Evolutionary conservation across 1,140 invertebrate genomes (phyloP).

Genomic region (Hydropsyche tenuis): DNA sequence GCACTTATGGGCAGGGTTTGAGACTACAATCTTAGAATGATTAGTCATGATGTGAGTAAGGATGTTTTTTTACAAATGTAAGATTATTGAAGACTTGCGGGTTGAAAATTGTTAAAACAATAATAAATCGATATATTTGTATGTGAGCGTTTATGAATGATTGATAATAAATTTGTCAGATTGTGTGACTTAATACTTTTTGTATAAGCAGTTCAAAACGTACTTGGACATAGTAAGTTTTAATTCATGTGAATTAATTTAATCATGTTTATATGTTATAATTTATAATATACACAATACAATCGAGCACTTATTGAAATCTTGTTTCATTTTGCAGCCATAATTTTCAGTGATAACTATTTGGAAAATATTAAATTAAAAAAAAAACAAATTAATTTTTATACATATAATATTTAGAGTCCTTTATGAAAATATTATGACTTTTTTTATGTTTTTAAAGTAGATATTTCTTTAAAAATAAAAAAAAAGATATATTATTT

Average conservation of each 20-base stretch:
- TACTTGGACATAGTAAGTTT: constrained; percentile 1
- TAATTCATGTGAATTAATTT: background rate
- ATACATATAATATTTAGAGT: too few species aligned
- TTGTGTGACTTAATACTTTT: constrained; percentile 14
- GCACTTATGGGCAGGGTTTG: constrained; percentile 30
- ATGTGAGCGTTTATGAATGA: background rate
- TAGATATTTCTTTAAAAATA: too few species aligned
- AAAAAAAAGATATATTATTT: too few species aligned
- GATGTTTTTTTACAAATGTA: background rate
- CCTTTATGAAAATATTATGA: too few species aligned
- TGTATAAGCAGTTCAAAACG: background rate
- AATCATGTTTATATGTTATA: background rate
- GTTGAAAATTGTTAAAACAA: constrained; percentile 7
- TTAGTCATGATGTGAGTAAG: background rate
- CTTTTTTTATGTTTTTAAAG: too few species aligned
- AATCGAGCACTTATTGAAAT: too few species aligned
- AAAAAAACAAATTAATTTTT: too few species aligned
- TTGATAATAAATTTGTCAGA: background rate
- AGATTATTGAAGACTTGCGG: background rate
- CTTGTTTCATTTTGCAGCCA: too few species aligned
- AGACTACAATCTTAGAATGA: background rate
- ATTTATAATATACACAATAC: too few species aligned
- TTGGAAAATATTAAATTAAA: too few species aligned
- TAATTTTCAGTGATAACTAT: too few species aligned
- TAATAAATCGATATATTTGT: constrained; percentile 17